A percentile compares a stretch with the other conserved stretches of the same genome.
Evolutionary conservation across 2,797 vertebrate species (phyloP).

Genomic region (Pristis pectinata): DNA sequence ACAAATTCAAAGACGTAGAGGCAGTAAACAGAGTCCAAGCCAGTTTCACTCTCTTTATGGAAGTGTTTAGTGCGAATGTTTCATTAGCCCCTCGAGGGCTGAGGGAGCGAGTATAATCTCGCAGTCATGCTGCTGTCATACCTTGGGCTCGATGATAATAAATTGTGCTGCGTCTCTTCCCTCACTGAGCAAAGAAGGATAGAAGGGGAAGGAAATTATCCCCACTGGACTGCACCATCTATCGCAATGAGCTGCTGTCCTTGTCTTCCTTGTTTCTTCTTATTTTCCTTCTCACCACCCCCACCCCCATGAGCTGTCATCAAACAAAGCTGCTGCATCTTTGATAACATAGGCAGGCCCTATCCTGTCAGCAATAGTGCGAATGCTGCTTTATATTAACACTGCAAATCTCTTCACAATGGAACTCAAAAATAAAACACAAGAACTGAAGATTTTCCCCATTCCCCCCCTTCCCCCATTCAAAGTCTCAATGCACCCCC

Average conservation of each 20-base stretch:
- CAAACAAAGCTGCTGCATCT: neutral
- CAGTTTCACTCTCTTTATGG: neutral
- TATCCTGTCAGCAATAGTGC: no score
- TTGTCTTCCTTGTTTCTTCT: neutral
- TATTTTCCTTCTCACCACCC: neutral
- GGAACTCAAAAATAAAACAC: neutral
- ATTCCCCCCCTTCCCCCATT: neutral
- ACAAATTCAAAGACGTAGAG: neutral
- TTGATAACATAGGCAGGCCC: neutral
- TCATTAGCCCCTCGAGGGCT: neutral
- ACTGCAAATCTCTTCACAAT: neutral
- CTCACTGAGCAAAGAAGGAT: neutral
- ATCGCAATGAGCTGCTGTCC: neutral
- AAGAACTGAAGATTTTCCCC: no score
- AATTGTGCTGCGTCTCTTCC: neutral
- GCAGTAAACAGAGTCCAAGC: neutral
- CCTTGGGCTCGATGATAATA: neutral
- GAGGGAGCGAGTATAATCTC: neutral
- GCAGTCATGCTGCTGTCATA: neutral
- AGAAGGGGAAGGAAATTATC: constrained; percentile 18
- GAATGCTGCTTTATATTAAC: neutral
- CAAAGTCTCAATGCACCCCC: neutral
- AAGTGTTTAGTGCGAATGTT: constrained; percentile 22
- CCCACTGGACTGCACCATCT: neutral
- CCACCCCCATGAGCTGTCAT: neutral